Evolutionary conservation across 2,888 invertebrate genomes (phyloP).

Genomic region (Eupithecia insigniata): DNA sequence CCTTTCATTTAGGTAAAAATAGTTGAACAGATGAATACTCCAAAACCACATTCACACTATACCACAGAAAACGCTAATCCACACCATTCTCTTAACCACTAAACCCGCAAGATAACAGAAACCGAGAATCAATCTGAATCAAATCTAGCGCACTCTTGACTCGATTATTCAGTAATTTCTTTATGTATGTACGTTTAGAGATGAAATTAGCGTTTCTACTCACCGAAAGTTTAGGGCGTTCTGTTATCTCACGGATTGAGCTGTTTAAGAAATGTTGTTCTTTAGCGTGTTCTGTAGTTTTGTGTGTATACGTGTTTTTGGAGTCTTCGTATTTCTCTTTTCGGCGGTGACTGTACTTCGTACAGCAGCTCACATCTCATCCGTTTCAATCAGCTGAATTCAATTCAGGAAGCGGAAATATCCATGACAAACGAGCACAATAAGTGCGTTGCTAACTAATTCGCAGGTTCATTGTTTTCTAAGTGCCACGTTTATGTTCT

Average conservation of each 20-base stretch:
- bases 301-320: not conserved
- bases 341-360: not conserved
- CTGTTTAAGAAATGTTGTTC: not conserved
- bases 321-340: not conserved
- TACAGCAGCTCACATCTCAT: slow-evolving; percentile 1
- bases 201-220: not conserved
- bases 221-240: not conserved
- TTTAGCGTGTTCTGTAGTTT: not conserved
- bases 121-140: too few species aligned
- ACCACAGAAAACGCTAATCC: not conserved
- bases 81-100: not conserved
- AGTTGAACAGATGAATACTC: not conserved
- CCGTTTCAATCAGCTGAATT: not conserved
- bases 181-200: too few species aligned
- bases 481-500: not conserved
- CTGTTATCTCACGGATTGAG: not conserved
- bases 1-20: not conserved
- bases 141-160: not conserved
- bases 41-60: too few species aligned
- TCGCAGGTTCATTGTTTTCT: not conserved
- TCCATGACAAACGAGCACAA: not conserved
- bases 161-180: too few species aligned
- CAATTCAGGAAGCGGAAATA: not conserved
- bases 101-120: not conserved
- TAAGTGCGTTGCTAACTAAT: not conserved